Evolutionary conservation across 2,797 vertebrate species (phyloP), one percentile per base, ranked within the genome.

Genomic region (Monodelphis domestica): DNA sequence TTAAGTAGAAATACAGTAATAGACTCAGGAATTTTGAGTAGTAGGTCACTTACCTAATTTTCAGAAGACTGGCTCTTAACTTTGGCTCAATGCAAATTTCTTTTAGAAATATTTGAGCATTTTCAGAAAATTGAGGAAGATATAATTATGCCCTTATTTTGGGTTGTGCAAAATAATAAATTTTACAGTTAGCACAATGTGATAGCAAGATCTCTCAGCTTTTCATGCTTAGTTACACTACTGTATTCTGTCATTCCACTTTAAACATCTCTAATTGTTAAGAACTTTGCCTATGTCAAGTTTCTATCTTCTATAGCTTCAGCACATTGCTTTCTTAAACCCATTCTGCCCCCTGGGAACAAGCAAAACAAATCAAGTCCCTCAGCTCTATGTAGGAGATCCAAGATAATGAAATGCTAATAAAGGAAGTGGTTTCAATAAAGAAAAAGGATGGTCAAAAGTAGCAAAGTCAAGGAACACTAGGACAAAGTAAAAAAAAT

Each of bases 361-460:
- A 70, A 70, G 63, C 33, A 70, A 70, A 70, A 21, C n/a, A 70
- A 38, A 70, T 70, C n/a, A 70, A 38, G 38, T 38, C 63, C n/a
- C n/a, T 70, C n/a, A 38, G n/a, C n/a, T 70, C 21, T 70, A 38
- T 70, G n/a, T 28, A 70, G 38, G n/a, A 70, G 28, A 63, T 1
- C 30, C 33, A 63, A 12, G 59, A 63, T 63, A 63, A 63, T n/a
- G 45, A 54, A 78, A 93, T 91, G 55, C 9, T 55, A 93, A 90
- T 51, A 38, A 91, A 87, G 33, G 28, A 93, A 91, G 14, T 84
- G 78, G 53, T 88, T 87, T 94, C 54, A 92, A 89, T 26, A 29
- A 45, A 28, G 93, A n/a, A 1, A 59, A 53, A 12, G 26, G 4
- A 53, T 59, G 11, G 45, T 89, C 29, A 54, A 45, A 87, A 26